Percentiles rank a stretch among this genome's conserved stretches.
Evolutionary conservation across 2,113 vertebrate genomes (phyloP).

Genomic region (Stegostoma tigrinum): DNA sequence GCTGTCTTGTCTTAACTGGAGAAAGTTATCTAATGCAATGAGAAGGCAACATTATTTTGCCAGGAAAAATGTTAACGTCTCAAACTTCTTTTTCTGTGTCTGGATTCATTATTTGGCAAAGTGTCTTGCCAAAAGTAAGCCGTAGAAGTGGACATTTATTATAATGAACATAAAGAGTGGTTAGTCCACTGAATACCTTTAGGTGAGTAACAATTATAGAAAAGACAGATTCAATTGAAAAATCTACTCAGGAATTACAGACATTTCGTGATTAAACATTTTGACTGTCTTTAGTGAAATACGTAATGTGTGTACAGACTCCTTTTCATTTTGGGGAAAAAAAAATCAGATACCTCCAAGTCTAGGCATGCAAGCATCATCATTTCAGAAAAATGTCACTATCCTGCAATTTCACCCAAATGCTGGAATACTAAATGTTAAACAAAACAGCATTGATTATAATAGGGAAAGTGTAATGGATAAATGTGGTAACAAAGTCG

Average conservation of each 20-base stretch:
- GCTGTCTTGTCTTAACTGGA: background rate
- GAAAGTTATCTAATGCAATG: background rate
- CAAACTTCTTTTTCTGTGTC: background rate
- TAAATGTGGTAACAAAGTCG: background rate
- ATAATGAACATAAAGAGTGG: background rate
- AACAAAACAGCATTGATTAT: background rate
- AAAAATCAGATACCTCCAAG: background rate
- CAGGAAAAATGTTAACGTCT: background rate
- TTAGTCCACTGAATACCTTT: background rate
- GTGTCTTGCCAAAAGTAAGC: background rate
- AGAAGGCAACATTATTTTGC: background rate
- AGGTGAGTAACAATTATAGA: background rate
- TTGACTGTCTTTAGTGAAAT: background rate
- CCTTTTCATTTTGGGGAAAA: background rate
- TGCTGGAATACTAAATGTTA: background rate
- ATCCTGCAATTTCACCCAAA: background rate
- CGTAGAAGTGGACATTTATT: background rate
- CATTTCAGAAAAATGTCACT: background rate
- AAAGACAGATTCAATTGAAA: background rate
- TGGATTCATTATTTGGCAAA: constrained; percentile 24
- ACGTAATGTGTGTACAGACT: background rate
- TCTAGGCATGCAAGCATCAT: background rate
- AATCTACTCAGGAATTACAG: background rate
- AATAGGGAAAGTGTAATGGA: background rate
- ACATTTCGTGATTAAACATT: background rate